Evolutionary conservation across 2,797 vertebrate species (phyloP).

Genomic region (Macrochelys suwanniensis): DNA sequence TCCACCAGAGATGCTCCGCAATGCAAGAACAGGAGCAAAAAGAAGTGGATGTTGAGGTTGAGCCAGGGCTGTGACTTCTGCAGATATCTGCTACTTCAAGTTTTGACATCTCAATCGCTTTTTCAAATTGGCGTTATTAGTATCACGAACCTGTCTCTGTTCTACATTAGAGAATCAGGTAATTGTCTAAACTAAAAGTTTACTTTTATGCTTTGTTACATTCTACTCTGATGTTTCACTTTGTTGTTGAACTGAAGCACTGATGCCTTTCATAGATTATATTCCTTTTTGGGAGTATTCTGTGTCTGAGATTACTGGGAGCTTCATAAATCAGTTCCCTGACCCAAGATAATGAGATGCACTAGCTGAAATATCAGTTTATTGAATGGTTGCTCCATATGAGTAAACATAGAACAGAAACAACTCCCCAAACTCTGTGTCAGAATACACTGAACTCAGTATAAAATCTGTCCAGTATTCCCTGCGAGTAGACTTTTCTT

Average conservation of each 20-base stretch:
- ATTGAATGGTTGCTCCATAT: neutral
- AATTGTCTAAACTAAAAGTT: neutral
- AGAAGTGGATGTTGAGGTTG: too few species aligned
- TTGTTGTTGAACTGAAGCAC: neutral
- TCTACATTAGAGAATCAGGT: neutral
- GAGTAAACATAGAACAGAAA: neutral
- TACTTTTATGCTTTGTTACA: neutral
- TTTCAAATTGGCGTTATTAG: neutral
- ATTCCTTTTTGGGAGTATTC: neutral
- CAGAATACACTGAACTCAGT: neutral
- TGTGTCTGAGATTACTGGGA: neutral
- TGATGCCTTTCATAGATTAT: neutral
- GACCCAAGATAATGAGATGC: neutral
- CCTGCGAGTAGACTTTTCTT: neutral
- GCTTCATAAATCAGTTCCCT: neutral
- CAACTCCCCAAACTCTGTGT: neutral
- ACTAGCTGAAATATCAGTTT: neutral
- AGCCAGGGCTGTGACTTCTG: neutral
- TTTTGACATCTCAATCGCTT: neutral
- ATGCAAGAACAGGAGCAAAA: neutral
- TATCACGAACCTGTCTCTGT: neutral
- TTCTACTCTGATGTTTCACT: neutral
- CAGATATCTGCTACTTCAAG: neutral
- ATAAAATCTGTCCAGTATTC: neutral
- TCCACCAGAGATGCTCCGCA: too few species aligned